Conservation (phyloP, 2,797 vertebrate species). For the Chaenodraco wilsoni region DNA sequence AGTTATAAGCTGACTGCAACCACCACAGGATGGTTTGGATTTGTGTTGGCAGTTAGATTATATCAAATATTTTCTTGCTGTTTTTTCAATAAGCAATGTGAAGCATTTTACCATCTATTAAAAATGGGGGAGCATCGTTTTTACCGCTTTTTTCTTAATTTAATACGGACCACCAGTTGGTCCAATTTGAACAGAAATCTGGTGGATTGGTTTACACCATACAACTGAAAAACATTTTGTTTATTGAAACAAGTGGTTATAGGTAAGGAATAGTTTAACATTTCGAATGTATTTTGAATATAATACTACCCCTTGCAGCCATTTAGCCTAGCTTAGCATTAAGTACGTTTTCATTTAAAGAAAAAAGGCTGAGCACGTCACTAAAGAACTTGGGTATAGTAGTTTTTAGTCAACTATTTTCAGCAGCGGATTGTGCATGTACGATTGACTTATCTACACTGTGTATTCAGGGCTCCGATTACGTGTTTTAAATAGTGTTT, state of each 20-base stretch:
- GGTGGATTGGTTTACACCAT: background rate
- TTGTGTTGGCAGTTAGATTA: constrained; percentile 30
- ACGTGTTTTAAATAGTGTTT: background rate
- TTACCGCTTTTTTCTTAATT: constrained; percentile 1
- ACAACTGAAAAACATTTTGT: background rate
- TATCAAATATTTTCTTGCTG: constrained; percentile 32
- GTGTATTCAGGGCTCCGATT: too few relatives aligned
- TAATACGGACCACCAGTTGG: too few relatives aligned
- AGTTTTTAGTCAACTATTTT: background rate
- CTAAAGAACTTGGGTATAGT: background rate
- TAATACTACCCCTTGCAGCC: background rate
- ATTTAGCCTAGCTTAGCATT: background rate
- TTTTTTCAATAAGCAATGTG: constrained; percentile 41
- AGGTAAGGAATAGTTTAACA: background rate
- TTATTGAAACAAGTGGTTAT: background rate
- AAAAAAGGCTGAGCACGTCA: background rate
- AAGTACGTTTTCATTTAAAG: background rate
- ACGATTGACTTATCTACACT: background rate
- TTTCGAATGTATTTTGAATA: background rate
- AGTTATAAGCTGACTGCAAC: constrained; percentile 44
- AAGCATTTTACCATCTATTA: constrained; percentile 13
- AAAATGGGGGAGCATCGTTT: constrained; percentile 27
- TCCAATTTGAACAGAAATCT: background rate
- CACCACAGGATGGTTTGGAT: constrained; percentile 46
- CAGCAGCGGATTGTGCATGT: background rate